These are phyloP conservation scores for Chrysoperla carnea DNA, from an alignment of 1,140 invertebrate genomes.

Conservation along the genomic window DNA sequence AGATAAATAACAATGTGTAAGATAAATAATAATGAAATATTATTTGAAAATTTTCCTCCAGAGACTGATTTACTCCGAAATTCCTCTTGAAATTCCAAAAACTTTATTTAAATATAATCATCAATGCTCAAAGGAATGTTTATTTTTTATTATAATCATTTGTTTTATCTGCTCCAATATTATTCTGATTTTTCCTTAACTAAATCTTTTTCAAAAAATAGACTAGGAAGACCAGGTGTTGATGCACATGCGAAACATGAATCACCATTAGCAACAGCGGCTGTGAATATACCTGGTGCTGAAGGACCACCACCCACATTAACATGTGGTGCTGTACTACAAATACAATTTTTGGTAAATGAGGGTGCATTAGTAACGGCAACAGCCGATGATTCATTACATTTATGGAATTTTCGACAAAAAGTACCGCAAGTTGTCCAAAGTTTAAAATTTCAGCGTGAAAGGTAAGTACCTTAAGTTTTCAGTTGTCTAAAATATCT, in stretches of 20 bases:
- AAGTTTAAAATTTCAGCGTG: conserved; percentile 90
- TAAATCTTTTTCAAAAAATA: conserved; percentile 19
- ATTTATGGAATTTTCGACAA: conserved; percentile 95
- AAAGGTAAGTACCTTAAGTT: conserved; percentile 79
- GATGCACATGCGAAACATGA: conserved; percentile 86
- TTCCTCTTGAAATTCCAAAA: too few species aligned
- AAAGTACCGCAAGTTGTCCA: conserved; percentile 90
- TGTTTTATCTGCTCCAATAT: too few species aligned
- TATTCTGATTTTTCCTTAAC: conserved; percentile 20
- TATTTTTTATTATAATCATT: too few species aligned
- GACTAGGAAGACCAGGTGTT: conserved; percentile 86
- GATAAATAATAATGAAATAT: too few species aligned
- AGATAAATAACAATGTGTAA: too few species aligned
- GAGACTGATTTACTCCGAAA: too few species aligned
- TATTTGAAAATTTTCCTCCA: too few species aligned
- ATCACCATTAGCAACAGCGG: conserved; percentile 9
- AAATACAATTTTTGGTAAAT: conserved; percentile 88
- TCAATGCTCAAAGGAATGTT: too few species aligned
- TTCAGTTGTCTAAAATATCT: too few species aligned
- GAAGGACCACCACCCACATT: conserved; percentile 21
- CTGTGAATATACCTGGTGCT: not conserved
- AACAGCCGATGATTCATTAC: conserved; percentile 85
- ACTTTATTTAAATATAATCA: too few species aligned
- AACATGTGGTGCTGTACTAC: conserved; percentile 57
- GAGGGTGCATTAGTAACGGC: conserved; percentile 90